Percentiles rank a stretch among this genome's conserved stretches.
phyloP scores from a whole-genome alignment of 2,888 invertebrate genomes.

The Polietes domitor region DNA sequence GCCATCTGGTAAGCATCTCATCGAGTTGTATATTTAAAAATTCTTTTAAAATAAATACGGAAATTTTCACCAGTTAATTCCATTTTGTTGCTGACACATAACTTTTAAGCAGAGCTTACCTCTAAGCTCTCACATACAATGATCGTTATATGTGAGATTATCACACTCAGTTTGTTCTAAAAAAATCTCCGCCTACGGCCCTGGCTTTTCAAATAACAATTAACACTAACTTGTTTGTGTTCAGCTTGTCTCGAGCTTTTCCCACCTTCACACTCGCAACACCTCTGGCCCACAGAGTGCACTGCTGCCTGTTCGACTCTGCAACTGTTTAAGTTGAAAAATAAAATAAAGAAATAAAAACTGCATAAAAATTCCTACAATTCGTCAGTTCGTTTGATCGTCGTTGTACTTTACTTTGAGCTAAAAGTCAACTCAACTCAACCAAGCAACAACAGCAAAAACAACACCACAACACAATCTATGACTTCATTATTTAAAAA shows the following conservation, averaged over 20 bases:
- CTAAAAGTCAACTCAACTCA: neutral
- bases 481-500: slow-evolving; percentile 25
- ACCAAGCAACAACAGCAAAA: neutral
- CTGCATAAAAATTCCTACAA: neutral
- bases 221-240: neutral
- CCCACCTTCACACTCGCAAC: neutral
- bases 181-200: no score
- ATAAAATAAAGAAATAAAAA: neutral
- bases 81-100: no score
- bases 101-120: no score
- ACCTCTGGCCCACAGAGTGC: neutral
- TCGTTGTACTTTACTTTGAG: neutral
- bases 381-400: neutral
- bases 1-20: no score
- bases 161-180: no score
- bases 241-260: neutral
- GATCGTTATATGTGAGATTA: no score
- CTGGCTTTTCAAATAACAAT: no score
- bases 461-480: neutral
- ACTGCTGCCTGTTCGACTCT: no score
- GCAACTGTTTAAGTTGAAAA: neutral
- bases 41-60: no score
- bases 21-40: no score
- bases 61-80: no score
- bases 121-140: no score